Evolutionary conservation across 2,797 vertebrate genomes (phyloP).

Genomic region (Chaetodon trifasciatus): DNA sequence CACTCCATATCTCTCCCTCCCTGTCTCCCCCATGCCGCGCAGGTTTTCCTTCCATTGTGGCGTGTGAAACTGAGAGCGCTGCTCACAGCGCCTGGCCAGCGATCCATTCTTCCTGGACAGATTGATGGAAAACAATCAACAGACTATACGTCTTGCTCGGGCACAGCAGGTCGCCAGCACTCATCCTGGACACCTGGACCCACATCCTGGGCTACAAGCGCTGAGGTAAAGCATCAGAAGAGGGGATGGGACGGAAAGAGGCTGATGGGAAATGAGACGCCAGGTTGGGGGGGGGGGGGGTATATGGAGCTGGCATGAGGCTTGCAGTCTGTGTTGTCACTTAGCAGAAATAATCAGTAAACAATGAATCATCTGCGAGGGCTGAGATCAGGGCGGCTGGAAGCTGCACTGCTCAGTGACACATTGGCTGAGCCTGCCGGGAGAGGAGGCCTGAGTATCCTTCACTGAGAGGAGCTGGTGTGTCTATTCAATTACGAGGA

Average conservation of each 20-base stretch:
- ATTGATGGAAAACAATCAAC: constrained; percentile 96
- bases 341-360: constrained; percentile 75
- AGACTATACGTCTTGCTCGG: constrained; percentile 89
- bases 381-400: constrained; percentile 51
- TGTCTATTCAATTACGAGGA: constrained; percentile 80
- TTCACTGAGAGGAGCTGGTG: constrained; percentile 66
- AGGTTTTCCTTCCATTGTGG: constrained; percentile 97
- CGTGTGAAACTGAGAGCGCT: constrained; percentile 92
- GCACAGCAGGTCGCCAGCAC: constrained; percentile 73
- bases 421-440: constrained; percentile 54
- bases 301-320: constrained; percentile 56
- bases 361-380: constrained; percentile 73
- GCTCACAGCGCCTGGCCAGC: constrained; percentile 93
- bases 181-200: constrained; percentile 85
- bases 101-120: constrained; percentile 97
- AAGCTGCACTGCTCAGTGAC: constrained; percentile 46
- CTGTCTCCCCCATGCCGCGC: constrained; percentile 87
- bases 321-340: constrained; percentile 61
- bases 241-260: constrained; percentile 47
- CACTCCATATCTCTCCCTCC: constrained; percentile 57
- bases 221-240: constrained; percentile 50
- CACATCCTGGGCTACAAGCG: constrained; percentile 76
- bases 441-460: constrained; percentile 65
- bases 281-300: constrained; percentile 37
- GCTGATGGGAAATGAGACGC: constrained; percentile 65